Conservation (phyloP, 2,797 vertebrate genomes). For the Gouania willdenowi region DNA sequence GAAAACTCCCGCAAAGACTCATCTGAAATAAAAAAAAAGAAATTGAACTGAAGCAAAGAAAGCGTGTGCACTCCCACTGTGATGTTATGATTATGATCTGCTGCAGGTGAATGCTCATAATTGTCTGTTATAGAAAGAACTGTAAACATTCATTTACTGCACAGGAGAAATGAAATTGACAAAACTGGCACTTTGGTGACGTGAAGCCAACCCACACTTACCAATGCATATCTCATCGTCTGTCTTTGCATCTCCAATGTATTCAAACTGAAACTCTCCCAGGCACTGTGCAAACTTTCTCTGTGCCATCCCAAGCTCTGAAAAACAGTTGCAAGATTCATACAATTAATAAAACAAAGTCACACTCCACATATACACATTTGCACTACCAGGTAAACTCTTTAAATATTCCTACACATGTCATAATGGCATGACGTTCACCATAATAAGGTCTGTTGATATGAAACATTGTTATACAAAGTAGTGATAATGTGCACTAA, state of each 20-base stretch:
- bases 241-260: conserved; percentile 95
- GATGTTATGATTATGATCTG: conserved; percentile 17
- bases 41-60: too few species aligned
- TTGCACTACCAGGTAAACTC: not conserved
- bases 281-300: conserved; percentile 93
- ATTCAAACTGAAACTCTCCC: conserved; percentile 95
- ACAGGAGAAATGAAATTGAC: too few species aligned
- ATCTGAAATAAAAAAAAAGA: conserved; percentile 75
- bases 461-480: not conserved
- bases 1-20: conserved; percentile 95
- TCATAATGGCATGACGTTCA: too few species aligned
- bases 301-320: conserved; percentile 90
- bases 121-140: conserved; percentile 13
- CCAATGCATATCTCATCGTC: conserved; percentile 95
- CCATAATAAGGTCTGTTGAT: too few species aligned
- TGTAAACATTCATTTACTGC: conserved; percentile 43
- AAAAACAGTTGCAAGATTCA: conserved; percentile 29
- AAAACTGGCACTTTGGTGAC: too few species aligned
- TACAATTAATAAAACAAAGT: not conserved
- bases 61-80: too few species aligned
- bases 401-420: too few species aligned
- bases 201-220: conserved; percentile 58
- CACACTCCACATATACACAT: too few species aligned
- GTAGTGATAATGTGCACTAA: conserved; percentile 3
- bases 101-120: conserved; percentile 21